Evolutionary conservation across 2,797 vertebrate species (phyloP), one percentile per base, ranked within the genome.

Genomic region (Sphenodon punctatus): DNA sequence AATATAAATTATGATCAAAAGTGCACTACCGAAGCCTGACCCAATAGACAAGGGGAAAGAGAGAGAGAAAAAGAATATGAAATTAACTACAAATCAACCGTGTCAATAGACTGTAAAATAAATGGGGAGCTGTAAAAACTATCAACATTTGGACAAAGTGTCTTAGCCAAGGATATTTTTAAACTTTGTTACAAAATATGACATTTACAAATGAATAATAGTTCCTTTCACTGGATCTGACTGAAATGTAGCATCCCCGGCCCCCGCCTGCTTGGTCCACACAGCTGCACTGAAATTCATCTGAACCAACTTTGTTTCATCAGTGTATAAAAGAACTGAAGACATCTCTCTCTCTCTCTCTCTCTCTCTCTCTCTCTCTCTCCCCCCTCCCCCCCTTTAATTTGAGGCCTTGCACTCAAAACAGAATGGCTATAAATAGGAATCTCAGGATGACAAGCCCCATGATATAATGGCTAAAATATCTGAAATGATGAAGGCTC

Each of bases 31-130:
- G 66, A 58, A 78, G 88, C 43, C 73, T 70, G 76, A 79, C 34
- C 92, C 82, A 4, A 91, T 91, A 85, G n/a, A n/a, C n/a, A n/a
- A n/a, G n/a, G n/a, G n/a, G n/a, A n/a, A n/a, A 78, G 32, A 55
- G 91, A 88, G 91, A 69, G 67, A 88, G 75, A 51, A 85, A 84
- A 87, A 84, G 22, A 71, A n/a, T 60, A 89, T 91, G 76, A 63
- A 86, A 87, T 92, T 88, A 89, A 91, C 93, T 93, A 86, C 43
- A 81, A 89, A 92, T 88, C 86, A 86, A 78, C 67, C 63, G 53
- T 86, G 75, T 89, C 82, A 83, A 89, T 87, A 89, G 67, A 46
- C 74, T 81, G 58, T 84, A 71, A 89, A 61, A 75, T 75, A 87
- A 86, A n/a, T n/a, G n/a, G n/a, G n/a, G n/a, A n/a, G 90, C 59